Evolutionary conservation across 2,888 invertebrate species (phyloP).

Genomic region (Apantesis nais): DNA sequence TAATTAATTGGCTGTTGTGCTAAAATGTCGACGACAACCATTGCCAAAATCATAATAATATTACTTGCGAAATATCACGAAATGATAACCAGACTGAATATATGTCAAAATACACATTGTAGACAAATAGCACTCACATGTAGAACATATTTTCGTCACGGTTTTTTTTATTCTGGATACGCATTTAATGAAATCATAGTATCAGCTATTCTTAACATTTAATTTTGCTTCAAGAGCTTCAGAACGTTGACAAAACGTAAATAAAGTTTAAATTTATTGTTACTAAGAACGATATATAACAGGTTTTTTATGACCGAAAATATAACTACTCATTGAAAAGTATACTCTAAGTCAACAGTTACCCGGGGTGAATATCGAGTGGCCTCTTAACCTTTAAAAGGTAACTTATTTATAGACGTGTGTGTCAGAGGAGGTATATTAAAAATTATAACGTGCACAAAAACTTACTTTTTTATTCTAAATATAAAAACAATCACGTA

Average conservation of each 20-base stretch:
- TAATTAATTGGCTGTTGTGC: too few relatives aligned
- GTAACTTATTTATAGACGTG: not conserved
- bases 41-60: too few relatives aligned
- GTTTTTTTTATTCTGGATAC: too few relatives aligned
- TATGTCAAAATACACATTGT: too few relatives aligned
- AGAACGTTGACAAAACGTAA: not conserved
- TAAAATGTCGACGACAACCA: too few relatives aligned
- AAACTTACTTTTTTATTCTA: not conserved
- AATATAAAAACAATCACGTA: not conserved
- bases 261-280: not conserved
- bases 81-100: too few relatives aligned
- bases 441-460: not conserved
- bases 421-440: not conserved
- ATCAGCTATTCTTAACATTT: too few relatives aligned
- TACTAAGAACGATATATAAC: not conserved
- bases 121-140: too few relatives aligned
- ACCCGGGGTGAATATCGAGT: not conserved
- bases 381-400: not conserved
- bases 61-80: too few relatives aligned
- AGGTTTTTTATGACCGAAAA: not conserved
- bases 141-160: too few relatives aligned
- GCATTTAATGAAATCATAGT: too few relatives aligned
- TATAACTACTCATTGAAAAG: not conserved
- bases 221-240: not conserved
- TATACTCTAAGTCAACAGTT: not conserved